Evolutionary conservation across 2,797 vertebrate species (phyloP).

Genomic region (Petrocephalus sullivani): DNA sequence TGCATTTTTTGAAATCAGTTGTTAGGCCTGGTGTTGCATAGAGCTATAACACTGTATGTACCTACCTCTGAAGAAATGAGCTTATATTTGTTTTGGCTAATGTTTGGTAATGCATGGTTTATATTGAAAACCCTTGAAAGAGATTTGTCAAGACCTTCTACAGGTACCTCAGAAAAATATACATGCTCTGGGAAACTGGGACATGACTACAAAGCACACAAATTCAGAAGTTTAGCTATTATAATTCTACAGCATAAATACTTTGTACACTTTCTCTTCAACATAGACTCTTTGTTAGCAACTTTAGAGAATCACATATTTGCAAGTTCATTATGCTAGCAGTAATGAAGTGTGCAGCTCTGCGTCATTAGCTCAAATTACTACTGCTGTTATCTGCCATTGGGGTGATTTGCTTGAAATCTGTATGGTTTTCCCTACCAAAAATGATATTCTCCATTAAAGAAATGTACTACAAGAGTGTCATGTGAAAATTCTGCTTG

Average conservation of each 20-base stretch:
- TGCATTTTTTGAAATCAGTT: slow-evolving; percentile 34
- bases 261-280: slow-evolving; percentile 37
- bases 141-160: slow-evolving; percentile 30
- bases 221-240: not conserved
- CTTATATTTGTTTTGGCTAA: slow-evolving; percentile 37
- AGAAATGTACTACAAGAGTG: not conserved
- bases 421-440: slow-evolving; percentile 42
- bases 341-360: slow-evolving; percentile 1
- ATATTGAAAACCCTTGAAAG: slow-evolving; percentile 27
- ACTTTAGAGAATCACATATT: slow-evolving; percentile 29
- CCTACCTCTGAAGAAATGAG: slow-evolving; percentile 56
- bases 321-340: slow-evolving; percentile 28
- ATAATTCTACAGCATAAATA: slow-evolving; percentile 29
- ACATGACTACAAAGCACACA: slow-evolving; percentile 20
- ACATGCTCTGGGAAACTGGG: not conserved
- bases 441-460: slow-evolving; percentile 44
- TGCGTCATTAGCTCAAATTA: not conserved
- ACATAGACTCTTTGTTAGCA: slow-evolving; percentile 26
- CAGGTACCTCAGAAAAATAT: slow-evolving; percentile 20
- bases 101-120: slow-evolving; percentile 27
- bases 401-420: slow-evolving; percentile 41
- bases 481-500: not conserved
- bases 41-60: slow-evolving; percentile 41
- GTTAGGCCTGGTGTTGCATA: slow-evolving; percentile 39
- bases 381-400: slow-evolving; percentile 29